Percentiles rank a stretch among this genome's conserved stretches.
Conservation (phyloP, 2,113 vertebrate species). For the Forbesichthys papilliferus region DNA sequence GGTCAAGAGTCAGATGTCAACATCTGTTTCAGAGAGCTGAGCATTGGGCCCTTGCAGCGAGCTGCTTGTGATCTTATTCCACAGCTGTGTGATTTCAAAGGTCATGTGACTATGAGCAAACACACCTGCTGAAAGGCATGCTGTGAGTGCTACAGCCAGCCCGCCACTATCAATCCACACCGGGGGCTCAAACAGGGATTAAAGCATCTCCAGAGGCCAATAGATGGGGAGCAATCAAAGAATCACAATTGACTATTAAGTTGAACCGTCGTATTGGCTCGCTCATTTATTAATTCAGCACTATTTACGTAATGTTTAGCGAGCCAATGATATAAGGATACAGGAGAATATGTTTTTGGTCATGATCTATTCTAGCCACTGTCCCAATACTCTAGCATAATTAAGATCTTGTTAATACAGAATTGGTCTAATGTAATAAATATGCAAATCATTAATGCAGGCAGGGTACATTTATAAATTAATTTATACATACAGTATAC, state of each 20-base stretch:
- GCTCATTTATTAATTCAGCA: too few species aligned
- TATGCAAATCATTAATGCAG: too few species aligned
- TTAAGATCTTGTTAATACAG: background rate
- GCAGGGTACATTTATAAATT: background rate
- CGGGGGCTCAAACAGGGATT: slow-evolving; percentile 24
- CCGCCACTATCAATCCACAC: slow-evolving; percentile 31
- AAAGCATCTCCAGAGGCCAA: slow-evolving; percentile 49
- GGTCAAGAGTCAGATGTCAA: slow-evolving; percentile 56
- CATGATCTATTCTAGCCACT: background rate
- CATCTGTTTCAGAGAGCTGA: slow-evolving; percentile 58
- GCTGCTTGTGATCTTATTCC: slow-evolving; percentile 57
- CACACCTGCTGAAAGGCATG: slow-evolving; percentile 69
- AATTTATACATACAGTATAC: background rate
- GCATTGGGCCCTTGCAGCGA: slow-evolving; percentile 41
- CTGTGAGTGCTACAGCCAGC: slow-evolving; percentile 48
- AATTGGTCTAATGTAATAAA: too few species aligned
- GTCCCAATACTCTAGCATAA: background rate
- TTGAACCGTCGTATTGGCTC: too few species aligned
- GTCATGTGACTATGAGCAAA: slow-evolving; percentile 59
- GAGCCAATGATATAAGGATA: too few species aligned
- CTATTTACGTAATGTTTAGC: too few species aligned
- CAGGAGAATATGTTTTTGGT: background rate
- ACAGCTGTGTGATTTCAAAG: slow-evolving; percentile 67
- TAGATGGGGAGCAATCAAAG: slow-evolving; percentile 27
- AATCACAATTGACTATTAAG: background rate